phyloP scores from a whole-genome alignment of 2,113 vertebrate species.

The Syngnathus typhle region DNA sequence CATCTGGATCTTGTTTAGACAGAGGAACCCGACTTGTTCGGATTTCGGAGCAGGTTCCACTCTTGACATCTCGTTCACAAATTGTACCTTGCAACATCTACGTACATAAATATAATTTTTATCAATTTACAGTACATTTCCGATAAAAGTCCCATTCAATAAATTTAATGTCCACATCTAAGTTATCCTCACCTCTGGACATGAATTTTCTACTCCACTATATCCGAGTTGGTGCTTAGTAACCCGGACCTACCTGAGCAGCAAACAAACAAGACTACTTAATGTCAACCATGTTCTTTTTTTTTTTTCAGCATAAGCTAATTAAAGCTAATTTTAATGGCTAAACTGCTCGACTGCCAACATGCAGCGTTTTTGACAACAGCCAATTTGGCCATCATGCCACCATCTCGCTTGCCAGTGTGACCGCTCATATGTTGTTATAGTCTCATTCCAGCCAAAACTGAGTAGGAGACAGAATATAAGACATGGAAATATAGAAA shows the following conservation, averaged over 20 bases:
- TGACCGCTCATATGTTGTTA: conserved; percentile 7
- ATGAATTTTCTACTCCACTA: not conserved
- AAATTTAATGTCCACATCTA: not conserved
- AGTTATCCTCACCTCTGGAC: not conserved
- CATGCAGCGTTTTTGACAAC: not conserved
- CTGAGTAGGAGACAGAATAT: not conserved
- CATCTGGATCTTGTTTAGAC: not conserved
- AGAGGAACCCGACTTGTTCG: not conserved
- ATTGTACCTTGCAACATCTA: not conserved
- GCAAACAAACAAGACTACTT: conserved; percentile 1
- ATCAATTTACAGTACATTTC: not conserved
- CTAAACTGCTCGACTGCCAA: not conserved
- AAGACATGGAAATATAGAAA: conserved; percentile 11
- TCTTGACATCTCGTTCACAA: too few relatives aligned
- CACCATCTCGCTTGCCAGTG: not conserved
- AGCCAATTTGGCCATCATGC: conserved; percentile 7
- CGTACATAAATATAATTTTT: not conserved
- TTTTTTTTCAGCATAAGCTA: not conserved
- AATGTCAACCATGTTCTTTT: not conserved
- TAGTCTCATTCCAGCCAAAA: conserved; percentile 2
- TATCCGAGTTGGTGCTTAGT: not conserved
- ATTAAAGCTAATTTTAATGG: conserved; percentile 6
- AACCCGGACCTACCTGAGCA: not conserved
- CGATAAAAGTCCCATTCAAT: not conserved
- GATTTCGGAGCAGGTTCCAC: not conserved